Evolutionary conservation across 2,113 vertebrate genomes (phyloP).

Genomic region (Mesocricetus auratus): DNA sequence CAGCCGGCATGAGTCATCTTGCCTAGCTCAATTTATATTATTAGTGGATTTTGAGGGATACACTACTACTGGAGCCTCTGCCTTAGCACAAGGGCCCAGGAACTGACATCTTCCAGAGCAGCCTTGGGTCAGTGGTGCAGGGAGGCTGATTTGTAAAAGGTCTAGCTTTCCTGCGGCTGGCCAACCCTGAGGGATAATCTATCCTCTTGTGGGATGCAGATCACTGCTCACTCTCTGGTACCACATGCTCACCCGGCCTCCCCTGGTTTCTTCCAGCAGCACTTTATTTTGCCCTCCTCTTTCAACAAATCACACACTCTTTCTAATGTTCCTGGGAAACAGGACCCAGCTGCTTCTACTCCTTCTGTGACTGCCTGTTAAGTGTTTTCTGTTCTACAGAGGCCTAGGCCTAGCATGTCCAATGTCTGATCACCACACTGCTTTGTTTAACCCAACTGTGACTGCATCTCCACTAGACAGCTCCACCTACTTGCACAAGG

Average conservation of each 20-base stretch:
- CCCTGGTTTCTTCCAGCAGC: not conserved
- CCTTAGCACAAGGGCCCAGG: not conserved
- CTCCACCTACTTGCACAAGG: not conserved
- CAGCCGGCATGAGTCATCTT: not conserved
- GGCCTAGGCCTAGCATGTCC: not conserved
- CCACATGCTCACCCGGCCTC: not conserved
- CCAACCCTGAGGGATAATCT: conserved; percentile 30
- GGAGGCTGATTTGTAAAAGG: not conserved
- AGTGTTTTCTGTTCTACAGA: not conserved
- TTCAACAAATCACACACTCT: not conserved
- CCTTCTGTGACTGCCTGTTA: not conserved
- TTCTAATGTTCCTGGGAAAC: not conserved
- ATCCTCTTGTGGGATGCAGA: not conserved
- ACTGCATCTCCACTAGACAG: conserved; percentile 27
- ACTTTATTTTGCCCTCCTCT: not conserved
- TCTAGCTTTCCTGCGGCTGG: not conserved
- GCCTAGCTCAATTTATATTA: not conserved
- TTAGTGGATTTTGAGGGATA: not conserved
- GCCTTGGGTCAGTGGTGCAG: not conserved
- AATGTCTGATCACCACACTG: conserved; percentile 5
- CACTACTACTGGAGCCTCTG: not conserved
- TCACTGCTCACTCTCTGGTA: not conserved
- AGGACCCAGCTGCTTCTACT: not conserved
- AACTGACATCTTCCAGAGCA: not conserved
- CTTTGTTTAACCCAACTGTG: not conserved